phyloP scores from a whole-genome alignment of 2,113 vertebrate genomes.

The Penelope pileata region DNA sequence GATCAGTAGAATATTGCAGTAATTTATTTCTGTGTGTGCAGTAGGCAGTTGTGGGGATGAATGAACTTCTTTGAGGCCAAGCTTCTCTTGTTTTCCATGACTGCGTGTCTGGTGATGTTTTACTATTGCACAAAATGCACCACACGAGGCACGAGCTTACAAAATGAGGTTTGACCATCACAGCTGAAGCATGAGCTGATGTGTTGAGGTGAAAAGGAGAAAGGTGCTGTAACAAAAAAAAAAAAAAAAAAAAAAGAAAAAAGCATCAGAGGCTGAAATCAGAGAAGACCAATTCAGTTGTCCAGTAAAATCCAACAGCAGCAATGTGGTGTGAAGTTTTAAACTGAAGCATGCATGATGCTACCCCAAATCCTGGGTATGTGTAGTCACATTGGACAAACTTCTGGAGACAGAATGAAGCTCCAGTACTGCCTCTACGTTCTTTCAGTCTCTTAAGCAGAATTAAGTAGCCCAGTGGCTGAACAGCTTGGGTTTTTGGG shows the following conservation, averaged over 20 bases:
- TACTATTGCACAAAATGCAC: neutral
- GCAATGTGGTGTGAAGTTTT: neutral
- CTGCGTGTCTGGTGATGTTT: neutral
- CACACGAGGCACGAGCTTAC: neutral
- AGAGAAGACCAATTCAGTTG: neutral
- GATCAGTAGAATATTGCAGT: neutral
- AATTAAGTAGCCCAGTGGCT: neutral
- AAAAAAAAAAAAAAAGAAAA: neutral
- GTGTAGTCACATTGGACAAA: neutral
- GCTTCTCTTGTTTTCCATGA: neutral
- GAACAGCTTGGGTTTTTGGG: neutral
- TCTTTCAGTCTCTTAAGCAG: neutral
- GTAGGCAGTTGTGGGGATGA: neutral
- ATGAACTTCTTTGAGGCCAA: neutral
- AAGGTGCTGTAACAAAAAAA: neutral
- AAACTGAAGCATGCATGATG: neutral
- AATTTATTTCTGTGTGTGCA: neutral
- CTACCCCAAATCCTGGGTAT: neutral
- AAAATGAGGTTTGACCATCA: neutral
- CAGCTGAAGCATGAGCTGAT: neutral
- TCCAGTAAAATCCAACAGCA: neutral
- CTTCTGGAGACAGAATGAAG: neutral
- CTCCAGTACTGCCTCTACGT: fast-evolving
- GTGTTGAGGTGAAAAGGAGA: neutral
- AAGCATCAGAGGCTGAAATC: neutral